A percentile compares a stretch with the other conserved stretches of the same genome.
These are phyloP conservation scores for Strigamia maritima DNA, from an alignment of 2,888 invertebrate species.

Conservation along the genomic window DNA sequence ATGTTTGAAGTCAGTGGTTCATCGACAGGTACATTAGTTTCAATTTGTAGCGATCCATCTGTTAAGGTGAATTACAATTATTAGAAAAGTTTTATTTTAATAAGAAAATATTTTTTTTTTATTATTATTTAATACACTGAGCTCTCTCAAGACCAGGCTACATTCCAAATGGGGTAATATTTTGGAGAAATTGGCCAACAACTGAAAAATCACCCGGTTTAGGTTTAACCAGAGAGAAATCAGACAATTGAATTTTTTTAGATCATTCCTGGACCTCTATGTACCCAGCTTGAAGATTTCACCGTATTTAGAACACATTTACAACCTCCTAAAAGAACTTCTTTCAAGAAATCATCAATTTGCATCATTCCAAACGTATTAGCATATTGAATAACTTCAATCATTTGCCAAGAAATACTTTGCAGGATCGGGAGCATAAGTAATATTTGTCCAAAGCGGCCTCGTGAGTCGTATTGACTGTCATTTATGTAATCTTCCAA, in stretches of 20 bases:
- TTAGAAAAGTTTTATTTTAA: too few relatives aligned
- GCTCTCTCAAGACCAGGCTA: too few relatives aligned
- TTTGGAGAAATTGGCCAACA: too few relatives aligned
- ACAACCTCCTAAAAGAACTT: conserved; percentile 94
- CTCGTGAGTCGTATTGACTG: conserved; percentile 87
- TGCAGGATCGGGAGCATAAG: conserved; percentile 90
- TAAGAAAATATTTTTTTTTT: too few relatives aligned
- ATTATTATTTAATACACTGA: too few relatives aligned
- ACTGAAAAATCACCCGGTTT: too few relatives aligned
- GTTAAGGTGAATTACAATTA: background rate
- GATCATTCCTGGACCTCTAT: too few relatives aligned
- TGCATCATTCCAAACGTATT: conserved; percentile 90
- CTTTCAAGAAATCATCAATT: conserved; percentile 88
- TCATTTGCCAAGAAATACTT: conserved; percentile 97
- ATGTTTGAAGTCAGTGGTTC: background rate
- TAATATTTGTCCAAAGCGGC: conserved; percentile 88
- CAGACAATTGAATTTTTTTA: too few relatives aligned
- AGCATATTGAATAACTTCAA: conserved; percentile 95
- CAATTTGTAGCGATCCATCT: background rate
- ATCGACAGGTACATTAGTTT: background rate
- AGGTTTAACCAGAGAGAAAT: too few relatives aligned
- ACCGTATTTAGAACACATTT: too few relatives aligned
- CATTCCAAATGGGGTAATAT: too few relatives aligned
- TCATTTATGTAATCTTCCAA: conserved; percentile 66
- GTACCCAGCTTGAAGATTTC: too few relatives aligned